A percentile compares a stretch with the other conserved stretches of the same genome.
Conservation (phyloP, 2,888 invertebrate genomes). For the Orthosia incerta region DNA sequence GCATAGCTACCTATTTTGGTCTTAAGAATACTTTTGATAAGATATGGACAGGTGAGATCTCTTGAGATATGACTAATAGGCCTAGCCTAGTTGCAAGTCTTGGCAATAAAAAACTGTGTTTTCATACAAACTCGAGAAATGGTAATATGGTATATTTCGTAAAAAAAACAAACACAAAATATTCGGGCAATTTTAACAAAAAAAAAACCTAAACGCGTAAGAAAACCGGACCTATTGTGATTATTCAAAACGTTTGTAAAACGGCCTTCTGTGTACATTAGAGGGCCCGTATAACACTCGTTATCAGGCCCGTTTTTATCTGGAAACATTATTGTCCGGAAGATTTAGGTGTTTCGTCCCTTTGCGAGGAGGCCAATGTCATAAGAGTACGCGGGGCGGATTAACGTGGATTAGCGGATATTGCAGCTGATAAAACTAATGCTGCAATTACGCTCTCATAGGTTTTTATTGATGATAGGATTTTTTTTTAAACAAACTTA, state of each 20-base stretch:
- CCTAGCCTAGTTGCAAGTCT: too few relatives aligned
- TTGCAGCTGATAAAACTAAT: background rate
- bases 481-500: too few relatives aligned
- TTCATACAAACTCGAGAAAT: background rate
- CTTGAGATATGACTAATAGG: background rate
- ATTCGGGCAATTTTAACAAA: slow-evolving; percentile 34
- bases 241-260: slow-evolving; percentile 66
- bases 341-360: slow-evolving; percentile 77
- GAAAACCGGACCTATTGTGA: slow-evolving; percentile 56
- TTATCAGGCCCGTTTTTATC: slow-evolving; percentile 77
- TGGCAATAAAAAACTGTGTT: too few relatives aligned
- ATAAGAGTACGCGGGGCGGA: slow-evolving; percentile 15
- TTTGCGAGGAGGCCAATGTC: slow-evolving; percentile 58
- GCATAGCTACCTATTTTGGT: background rate
- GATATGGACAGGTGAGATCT: too few relatives aligned
- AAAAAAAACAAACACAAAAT: background rate
- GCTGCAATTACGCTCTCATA: background rate
- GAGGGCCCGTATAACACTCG: slow-evolving; percentile 73
- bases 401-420: background rate
- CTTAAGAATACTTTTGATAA: too few relatives aligned
- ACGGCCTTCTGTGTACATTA: slow-evolving; percentile 66
- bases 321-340: slow-evolving; percentile 75
- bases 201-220: slow-evolving; percentile 40
- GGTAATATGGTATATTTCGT: background rate
- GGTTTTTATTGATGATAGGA: too few relatives aligned